Percentiles rank a stretch among this genome's conserved stretches.
phyloP scores from a whole-genome alignment of 2,797 vertebrate genomes.

The Remorina albescens region DNA sequence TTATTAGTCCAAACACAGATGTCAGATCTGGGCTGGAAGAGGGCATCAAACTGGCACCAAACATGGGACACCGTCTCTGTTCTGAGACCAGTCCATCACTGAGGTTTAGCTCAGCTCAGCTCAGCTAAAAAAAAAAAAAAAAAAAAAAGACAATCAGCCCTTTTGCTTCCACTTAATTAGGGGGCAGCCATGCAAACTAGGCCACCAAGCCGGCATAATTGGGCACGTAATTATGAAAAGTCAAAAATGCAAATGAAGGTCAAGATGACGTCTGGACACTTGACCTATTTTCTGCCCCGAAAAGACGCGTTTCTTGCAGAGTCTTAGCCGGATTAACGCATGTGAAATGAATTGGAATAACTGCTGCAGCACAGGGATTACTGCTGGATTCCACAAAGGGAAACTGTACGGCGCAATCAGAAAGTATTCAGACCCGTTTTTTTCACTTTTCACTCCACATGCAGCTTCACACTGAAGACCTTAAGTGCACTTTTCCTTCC shows the following conservation, averaged over 20 bases:
- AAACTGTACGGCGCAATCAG: slow-evolving; percentile 30
- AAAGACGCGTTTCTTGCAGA: slow-evolving; percentile 75
- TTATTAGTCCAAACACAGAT: no score
- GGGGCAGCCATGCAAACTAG: slow-evolving; percentile 77
- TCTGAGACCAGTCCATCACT: no score
- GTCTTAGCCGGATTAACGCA: slow-evolving; percentile 83
- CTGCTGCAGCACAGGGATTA: slow-evolving; percentile 77
- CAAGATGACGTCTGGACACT: slow-evolving; percentile 82
- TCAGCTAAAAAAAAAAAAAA: no score
- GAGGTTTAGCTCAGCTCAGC: slow-evolving; percentile 27
- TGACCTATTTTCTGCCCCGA: slow-evolving; percentile 82
- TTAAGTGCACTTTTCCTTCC: no score
- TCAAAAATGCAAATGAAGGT: slow-evolving; percentile 84
- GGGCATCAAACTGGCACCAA: no score
- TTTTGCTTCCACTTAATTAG: slow-evolving; percentile 46
- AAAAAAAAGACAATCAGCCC: slow-evolving; percentile 28
- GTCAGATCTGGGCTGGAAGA: no score
- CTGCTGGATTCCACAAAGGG: slow-evolving; percentile 68
- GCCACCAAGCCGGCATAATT: slow-evolving; percentile 82
- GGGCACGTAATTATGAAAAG: slow-evolving; percentile 82
- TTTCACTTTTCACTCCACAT: no score
- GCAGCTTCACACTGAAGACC: no score
- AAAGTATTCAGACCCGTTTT: no score
- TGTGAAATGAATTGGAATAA: slow-evolving; percentile 73
- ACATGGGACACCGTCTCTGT: no score